phyloP scores from a whole-genome alignment of 2,797 vertebrate genomes.

The Takifugu rubripes region DNA sequence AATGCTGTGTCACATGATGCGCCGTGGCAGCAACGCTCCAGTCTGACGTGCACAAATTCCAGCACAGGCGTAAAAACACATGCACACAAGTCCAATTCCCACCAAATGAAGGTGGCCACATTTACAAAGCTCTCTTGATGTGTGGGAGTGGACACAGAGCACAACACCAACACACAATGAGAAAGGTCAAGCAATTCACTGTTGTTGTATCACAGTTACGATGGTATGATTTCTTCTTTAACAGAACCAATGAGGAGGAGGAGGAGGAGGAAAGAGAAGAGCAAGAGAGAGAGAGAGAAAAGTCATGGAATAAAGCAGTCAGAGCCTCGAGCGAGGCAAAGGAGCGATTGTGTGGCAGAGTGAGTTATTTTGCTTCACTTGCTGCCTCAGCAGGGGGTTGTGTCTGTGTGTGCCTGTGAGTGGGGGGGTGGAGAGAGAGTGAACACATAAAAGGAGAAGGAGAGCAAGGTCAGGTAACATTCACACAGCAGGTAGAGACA shows the following conservation, averaged over 20 bases:
- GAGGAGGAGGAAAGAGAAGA: conserved; percentile 21
- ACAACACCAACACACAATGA: conserved; percentile 65
- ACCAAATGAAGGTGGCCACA: conserved; percentile 52
- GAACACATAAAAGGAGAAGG: conserved; percentile 49
- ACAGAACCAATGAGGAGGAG: conserved; percentile 44
- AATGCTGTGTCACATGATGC: conserved; percentile 36
- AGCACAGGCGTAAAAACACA: conserved; percentile 20
- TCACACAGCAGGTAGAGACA: conserved; percentile 50
- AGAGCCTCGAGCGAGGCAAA: conserved; percentile 71
- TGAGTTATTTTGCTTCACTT: conserved; percentile 82
- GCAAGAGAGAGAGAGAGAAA: conserved; percentile 26
- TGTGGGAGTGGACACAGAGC: conserved; percentile 69
- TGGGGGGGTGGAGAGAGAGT: conserved; percentile 18
- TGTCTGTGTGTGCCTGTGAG: conserved; percentile 25
- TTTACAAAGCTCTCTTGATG: conserved; percentile 64
- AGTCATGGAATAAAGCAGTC: conserved; percentile 71
- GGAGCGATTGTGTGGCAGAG: conserved; percentile 76
- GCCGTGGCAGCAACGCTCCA: conserved; percentile 18
- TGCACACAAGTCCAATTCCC: conserved; percentile 44
- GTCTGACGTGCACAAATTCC: conserved; percentile 29
- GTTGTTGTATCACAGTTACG: conserved; percentile 74
- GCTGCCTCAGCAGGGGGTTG: conserved; percentile 70
- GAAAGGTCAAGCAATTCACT: conserved; percentile 78
- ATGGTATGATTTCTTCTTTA: conserved; percentile 42
- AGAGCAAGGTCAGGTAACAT: conserved; percentile 64